Evolutionary conservation across 2,797 vertebrate genomes (phyloP), one percentile per base, ranked within the genome.

Genomic region (Salarias fasciatus): DNA sequence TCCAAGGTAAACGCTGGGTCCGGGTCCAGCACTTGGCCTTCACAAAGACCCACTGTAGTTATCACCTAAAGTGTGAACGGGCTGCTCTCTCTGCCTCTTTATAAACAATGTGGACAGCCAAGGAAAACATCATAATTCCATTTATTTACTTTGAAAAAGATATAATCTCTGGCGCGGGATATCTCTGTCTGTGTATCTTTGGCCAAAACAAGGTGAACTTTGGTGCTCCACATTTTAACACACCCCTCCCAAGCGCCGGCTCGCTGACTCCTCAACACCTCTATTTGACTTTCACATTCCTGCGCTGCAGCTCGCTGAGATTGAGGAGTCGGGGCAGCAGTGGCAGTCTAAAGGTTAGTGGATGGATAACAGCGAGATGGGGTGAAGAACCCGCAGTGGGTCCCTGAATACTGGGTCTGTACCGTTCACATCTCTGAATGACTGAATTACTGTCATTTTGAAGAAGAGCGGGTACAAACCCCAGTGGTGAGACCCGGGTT

Each of bases 21-120:
- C 69, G 49, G 78, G 65, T 85, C 85, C 80, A 73, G 76, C 79
- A 48, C 82, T 73, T 63, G 73, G 74, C 68, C 79, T 79, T 85
- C 86, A 92, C 91, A 92, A 91, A 91, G 91, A 70, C 82, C 73
- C 85, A 86, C 82, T 92, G 90, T 93, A 90, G 88, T 92, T 92
- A 92, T 92, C 92, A 92, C 88, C 89, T 89, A 66, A 86, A 88
- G 87, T 91, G 90, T 92, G 89, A 93, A 92, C 75, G 75, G 75
- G 83, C 86, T 63, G 75, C 89, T 88, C 85, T 82, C 86, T 85
- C 80, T 30, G 72, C 80, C 64, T 83, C 77, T 89, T 90, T 69
- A 86, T 83, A 91, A 89, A 91, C 89, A 89, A 86, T 80, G 68
- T 46, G 53, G 15, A 75, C n/a, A 6, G 89, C 91, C 91, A 92